Base-by-base conservation (phyloP, 1,140 invertebrate species). In the Sesamia nonagrioides region DNA sequence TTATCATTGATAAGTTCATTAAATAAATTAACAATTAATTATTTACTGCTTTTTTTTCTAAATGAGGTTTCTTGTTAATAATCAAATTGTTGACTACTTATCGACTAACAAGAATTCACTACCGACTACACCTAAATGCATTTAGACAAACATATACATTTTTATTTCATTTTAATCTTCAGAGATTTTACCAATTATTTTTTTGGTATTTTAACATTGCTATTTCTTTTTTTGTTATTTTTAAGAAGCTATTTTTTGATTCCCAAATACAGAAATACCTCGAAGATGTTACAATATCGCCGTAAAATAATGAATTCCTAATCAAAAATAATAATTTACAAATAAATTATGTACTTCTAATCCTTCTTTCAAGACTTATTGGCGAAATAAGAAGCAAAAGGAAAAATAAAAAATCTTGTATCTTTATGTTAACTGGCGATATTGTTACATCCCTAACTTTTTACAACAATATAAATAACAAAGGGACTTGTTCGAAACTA, bases 231-330 rank as follows among this genome's bases (percentile, higher is more conserved):
- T 18, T 61, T n/a, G 37, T 37, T 61, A 35, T 2, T 37, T 61
- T 6, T 17, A 61, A 37, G 42, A 45, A 45, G 42, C 8, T n/a
- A 50, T 40, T 37, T 63, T 63, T 63, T 18, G 13, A 21, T 21
- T 9, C 17, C 61, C 61, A 66, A 66, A 66, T 66, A 66, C 61
- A 66, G 61, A 66, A 66, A 18, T n/a, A 8, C 37, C 37, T 42
- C 9, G 11, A 11, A 21, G 17, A 66, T 66, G 61, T 17, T 66
- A 42, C 61, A 66, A 66, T 66, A 66, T 42, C 37, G 8, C 6
- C 37, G 35, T 18, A 13, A 13, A 58, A 21, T 56, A 21, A 56
- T 27, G 27, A 21, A 58, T 33, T 15, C 3, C 0, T 33, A 58
- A 58, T 58, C 54, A 21, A 33, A 21, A 66, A 40, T 7, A 66